These are phyloP conservation scores for Drosophila rhopaloa DNA, from an alignment of 1,140 invertebrate species.

Conservation along the genomic window DNA sequence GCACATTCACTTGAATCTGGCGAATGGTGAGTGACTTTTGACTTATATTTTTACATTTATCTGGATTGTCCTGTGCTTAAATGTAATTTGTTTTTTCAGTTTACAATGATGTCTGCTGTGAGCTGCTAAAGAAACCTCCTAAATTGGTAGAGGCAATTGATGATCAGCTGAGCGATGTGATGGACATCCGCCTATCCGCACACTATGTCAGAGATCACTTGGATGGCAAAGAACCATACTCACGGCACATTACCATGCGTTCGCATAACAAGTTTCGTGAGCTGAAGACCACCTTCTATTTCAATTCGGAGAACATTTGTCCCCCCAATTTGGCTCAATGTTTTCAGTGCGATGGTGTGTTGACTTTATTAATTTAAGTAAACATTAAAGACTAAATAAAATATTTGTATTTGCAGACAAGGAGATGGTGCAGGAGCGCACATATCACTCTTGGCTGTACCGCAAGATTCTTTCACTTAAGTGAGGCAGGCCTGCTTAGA, in stretches of 20 bases:
- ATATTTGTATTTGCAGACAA: constrained; percentile 58
- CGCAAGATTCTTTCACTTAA: constrained; percentile 68
- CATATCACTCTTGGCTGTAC: constrained; percentile 76
- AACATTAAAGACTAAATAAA: not conserved
- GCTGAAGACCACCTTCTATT: constrained; percentile 73
- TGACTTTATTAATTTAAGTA: not conserved
- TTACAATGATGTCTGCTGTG: constrained; percentile 67
- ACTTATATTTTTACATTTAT: too few relatives aligned
- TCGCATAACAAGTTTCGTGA: constrained; percentile 73
- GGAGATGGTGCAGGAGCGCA: constrained; percentile 64
- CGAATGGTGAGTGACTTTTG: constrained; percentile 53
- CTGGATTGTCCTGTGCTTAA: too few relatives aligned
- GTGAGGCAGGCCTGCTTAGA: constrained; percentile 17
- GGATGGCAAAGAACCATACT: constrained; percentile 73
- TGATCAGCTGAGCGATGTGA: constrained; percentile 65
- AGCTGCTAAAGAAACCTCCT: constrained; percentile 59
- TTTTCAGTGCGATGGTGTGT: constrained; percentile 69
- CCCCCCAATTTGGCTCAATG: constrained; percentile 65
- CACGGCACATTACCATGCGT: constrained; percentile 68
- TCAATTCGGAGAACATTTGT: constrained; percentile 76
- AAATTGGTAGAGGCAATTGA: constrained; percentile 60
- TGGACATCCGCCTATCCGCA: constrained; percentile 68
- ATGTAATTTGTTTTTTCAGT: constrained; percentile 42
- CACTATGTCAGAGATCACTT: constrained; percentile 70
- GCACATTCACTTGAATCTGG: constrained; percentile 79